Conservation (phyloP, 2,888 invertebrate species). For the Chalcosyrphus nemorum region DNA sequence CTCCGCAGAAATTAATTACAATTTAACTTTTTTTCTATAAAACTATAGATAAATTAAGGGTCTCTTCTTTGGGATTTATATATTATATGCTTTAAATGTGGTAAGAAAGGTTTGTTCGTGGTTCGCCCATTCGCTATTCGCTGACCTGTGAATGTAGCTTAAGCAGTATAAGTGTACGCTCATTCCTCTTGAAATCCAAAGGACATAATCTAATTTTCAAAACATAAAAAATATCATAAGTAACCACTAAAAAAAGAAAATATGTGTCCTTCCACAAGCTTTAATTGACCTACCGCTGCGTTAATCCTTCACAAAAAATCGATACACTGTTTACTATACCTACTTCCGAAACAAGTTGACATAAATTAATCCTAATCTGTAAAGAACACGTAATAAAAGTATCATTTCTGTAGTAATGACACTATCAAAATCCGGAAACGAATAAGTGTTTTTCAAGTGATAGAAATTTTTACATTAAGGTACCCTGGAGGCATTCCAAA, state of each 20-base stretch:
- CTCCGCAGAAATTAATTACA: too few species aligned
- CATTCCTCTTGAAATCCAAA: too few species aligned
- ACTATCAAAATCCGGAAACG: slow-evolving; percentile 20
- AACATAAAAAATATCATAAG: neutral
- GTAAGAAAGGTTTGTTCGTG: too few species aligned
- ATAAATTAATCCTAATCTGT: neutral
- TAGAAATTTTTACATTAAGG: slow-evolving; percentile 20
- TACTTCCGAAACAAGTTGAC: neutral
- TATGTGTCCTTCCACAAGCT: neutral
- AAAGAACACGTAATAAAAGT: neutral
- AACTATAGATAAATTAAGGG: too few species aligned
- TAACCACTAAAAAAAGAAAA: neutral
- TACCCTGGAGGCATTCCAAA: slow-evolving; percentile 29
- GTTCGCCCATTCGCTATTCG: too few species aligned
- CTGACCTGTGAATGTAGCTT: too few species aligned
- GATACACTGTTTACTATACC: neutral
- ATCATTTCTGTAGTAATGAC: neutral
- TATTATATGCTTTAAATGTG: too few species aligned
- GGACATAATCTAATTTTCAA: too few species aligned
- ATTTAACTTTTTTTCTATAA: too few species aligned
- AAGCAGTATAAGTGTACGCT: too few species aligned
- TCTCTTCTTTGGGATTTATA: too few species aligned
- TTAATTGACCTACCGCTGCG: neutral
- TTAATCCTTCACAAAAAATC: neutral
- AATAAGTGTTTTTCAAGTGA: slow-evolving; percentile 25